Base-by-base conservation (phyloP, 2,113 vertebrate species). In the Cynoglossus semilaevis region DNA sequence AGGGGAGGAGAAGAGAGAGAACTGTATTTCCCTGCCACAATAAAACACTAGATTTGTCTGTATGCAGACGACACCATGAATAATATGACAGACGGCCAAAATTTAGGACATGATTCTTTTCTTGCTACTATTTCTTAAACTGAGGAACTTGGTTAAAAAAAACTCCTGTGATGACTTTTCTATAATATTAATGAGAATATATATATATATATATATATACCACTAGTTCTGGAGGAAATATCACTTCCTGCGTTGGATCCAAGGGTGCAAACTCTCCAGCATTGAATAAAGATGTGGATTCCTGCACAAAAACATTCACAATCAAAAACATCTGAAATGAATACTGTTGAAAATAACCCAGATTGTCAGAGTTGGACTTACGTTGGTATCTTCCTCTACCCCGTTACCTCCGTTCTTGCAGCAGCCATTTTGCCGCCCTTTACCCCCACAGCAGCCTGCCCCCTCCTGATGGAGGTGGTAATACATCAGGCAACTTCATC, bases 181-280 rank as follows among this genome's bases (percentile, higher is more conserved):
- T 6, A 4, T 29, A 29, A 29, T n/a, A n/a, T 29, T 29, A 29
- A 6, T 29, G 22, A 29, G 6, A 29, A 29, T 29, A 29, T 2
- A 6, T 29, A n/a, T 13, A 18, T 16, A 9, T 9, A 9, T 51
- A 35, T 9, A 34, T 17, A 8, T 72, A 76, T 46, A 95, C 97
- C 89, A 94, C 84, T 65, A 99, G 83, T 46, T 98, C 94, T 15
- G 97, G 96, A 12, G 97, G 97, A 51, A 98, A 99, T 76, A 98
- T 98, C 15, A 94, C 91, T 45, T 98, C 96, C 74, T 98, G 97
- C 0, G 95, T 96, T 1, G 96, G 92, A 70, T 98, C 96, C 75
- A 95, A 36, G 2, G 96, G 96, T n/a, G 60, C 83, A 63, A 98
- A 98, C 34, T 93, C 92, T 4, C 90, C 89, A 0, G 91, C 43